A percentile compares a stretch with the other conserved stretches of the same genome.
phyloP scores from a whole-genome alignment of 2,113 vertebrate species.

The Melanotaenia duboulayi region DNA sequence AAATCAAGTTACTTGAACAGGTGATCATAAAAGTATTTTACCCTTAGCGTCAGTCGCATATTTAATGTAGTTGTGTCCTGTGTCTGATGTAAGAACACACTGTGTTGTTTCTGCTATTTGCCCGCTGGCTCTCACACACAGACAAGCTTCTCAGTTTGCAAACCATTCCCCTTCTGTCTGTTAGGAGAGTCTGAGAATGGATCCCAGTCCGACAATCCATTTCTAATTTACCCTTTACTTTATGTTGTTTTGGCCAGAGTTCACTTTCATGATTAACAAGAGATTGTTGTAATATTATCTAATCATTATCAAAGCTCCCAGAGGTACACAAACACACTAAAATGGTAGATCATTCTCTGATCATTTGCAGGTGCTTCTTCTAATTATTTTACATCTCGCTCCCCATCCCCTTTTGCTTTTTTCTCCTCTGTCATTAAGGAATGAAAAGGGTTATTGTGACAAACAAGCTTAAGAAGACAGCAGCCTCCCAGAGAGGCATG shows the following conservation, averaged over 20 bases:
- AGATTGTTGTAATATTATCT: conserved; percentile 30
- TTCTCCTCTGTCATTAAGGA: conserved; percentile 36
- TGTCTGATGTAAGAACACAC: conserved; percentile 39
- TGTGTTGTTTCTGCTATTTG: conserved; percentile 19
- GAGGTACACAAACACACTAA: conserved; percentile 9
- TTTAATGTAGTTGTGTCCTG: background rate
- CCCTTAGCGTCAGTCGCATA: background rate
- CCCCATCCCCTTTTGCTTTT: background rate
- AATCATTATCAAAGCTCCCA: conserved; percentile 21
- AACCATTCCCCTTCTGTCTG: conserved; percentile 12
- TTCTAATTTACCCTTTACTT: conserved; percentile 74
- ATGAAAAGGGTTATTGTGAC: conserved; percentile 76
- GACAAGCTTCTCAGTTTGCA: conserved; percentile 48
- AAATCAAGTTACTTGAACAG: conserved; percentile 9
- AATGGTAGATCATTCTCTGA: background rate
- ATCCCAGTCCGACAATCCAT: conserved; percentile 64
- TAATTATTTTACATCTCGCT: conserved; percentile 26
- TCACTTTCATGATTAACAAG: conserved; percentile 1
- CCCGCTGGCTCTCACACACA: conserved; percentile 32
- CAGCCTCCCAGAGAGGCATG: conserved; percentile 38
- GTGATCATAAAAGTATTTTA: conserved; percentile 7
- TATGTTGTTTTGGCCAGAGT: conserved; percentile 26
- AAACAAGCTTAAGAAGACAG: conserved; percentile 41
- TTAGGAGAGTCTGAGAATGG: conserved; percentile 24
- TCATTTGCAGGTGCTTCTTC: conserved; percentile 25